These are phyloP conservation scores for Diaperis boleti DNA, from an alignment of 2,888 invertebrate genomes.

Conservation along the genomic window DNA sequence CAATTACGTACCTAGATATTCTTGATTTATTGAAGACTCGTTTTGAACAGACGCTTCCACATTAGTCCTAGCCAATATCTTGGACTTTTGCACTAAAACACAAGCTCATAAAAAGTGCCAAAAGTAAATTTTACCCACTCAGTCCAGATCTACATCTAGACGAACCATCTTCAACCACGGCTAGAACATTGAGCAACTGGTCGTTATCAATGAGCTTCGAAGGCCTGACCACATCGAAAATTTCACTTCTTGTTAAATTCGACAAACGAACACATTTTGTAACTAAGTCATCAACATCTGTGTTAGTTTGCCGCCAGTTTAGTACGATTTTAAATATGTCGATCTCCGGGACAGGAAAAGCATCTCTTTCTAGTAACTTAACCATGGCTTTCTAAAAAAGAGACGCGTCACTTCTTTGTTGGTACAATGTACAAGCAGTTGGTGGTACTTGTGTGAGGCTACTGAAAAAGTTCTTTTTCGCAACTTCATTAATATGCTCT, in stretches of 20 bases:
- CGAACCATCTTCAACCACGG: not conserved
- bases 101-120: too few relatives aligned
- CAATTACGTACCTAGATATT: too few relatives aligned
- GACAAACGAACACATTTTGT: not conserved
- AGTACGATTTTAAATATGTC: not conserved
- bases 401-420: not conserved
- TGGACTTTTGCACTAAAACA: too few relatives aligned
- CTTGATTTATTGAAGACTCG: too few relatives aligned
- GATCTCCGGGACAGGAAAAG: not conserved
- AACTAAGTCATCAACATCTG: not conserved
- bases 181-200: not conserved
- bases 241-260: not conserved
- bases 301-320: slow-evolving; percentile 2
- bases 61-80: too few relatives aligned
- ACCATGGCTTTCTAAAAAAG: slow-evolving; percentile 1
- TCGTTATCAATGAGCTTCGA: not conserved
- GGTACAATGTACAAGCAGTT: not conserved
- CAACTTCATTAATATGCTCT: not conserved
- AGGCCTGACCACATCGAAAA: not conserved
- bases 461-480: not conserved
- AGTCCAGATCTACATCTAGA: not conserved
- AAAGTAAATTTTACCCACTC: too few relatives aligned
- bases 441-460: not conserved
- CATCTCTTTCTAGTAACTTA: not conserved
- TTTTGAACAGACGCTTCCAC: too few relatives aligned